Evolutionary conservation across 2,797 vertebrate species (phyloP).

Genomic region (Psittacula derbiana): DNA sequence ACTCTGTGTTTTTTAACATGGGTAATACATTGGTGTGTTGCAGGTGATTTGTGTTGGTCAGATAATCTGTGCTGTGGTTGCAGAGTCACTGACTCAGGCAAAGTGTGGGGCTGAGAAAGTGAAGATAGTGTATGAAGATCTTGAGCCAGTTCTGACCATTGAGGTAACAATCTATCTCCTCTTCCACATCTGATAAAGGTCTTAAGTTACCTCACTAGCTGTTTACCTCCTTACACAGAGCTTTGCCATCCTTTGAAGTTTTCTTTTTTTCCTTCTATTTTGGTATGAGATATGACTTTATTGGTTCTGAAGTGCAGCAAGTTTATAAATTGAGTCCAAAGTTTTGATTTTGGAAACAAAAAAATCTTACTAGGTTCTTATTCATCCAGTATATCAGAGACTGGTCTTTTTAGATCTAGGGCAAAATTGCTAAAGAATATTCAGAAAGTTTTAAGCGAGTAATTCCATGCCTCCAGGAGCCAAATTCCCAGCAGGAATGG

Average conservation of each 20-base stretch:
- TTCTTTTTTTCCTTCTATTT: not conserved
- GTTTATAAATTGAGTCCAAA: not conserved
- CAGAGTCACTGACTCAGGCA: slow-evolving; percentile 53
- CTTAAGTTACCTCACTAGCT: not conserved
- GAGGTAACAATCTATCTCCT: slow-evolving; percentile 37
- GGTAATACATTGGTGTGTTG: not conserved
- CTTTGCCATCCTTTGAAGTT: not conserved
- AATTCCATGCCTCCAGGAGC: not conserved
- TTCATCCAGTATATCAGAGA: not conserved
- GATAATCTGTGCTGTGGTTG: slow-evolving; percentile 66
- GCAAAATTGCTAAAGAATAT: not conserved
- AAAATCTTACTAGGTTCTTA: not conserved
- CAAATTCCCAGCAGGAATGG: not conserved
- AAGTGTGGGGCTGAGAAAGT: slow-evolving; percentile 49
- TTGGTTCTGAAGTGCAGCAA: not conserved
- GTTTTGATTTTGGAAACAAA: not conserved
- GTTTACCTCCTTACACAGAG: not conserved
- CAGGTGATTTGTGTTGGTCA: slow-evolving; percentile 73
- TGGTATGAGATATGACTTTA: not conserved
- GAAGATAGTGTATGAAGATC: slow-evolving; percentile 58
- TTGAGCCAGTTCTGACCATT: slow-evolving; percentile 69
- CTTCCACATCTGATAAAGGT: not conserved
- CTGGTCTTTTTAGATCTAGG: not conserved
- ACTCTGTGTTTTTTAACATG: not conserved
- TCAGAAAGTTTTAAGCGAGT: not conserved